Evolutionary conservation across 2,888 invertebrate species (phyloP), one percentile per base, ranked within the genome.

Genomic region (Koerneria pararmatus): DNA sequence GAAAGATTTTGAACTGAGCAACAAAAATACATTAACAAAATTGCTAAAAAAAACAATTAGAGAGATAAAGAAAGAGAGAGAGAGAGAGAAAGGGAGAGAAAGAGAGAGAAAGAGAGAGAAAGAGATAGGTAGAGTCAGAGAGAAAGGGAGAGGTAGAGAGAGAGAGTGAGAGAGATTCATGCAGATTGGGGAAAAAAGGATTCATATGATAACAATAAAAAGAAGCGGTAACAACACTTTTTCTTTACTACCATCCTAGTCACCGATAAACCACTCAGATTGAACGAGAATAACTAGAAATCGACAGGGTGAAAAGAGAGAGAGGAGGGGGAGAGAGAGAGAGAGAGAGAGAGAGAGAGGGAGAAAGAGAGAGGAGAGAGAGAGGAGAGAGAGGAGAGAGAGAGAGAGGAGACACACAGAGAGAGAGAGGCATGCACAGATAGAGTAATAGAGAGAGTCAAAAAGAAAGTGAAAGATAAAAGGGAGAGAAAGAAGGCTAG

Each of bases 311-410:
- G 58, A 46, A 66, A 56, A 62, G 46, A 29, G 34, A 51, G 60
- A 66, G 60, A 31, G 34, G 11, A 60, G 58, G 60, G 66, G 34
- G 57, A 57, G 27, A 34, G 59, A 46, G 61, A 61, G 29, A 37
- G 27, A 61, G 60, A 34, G 41, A 53, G 54, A 54, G 66, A 27
- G 48, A 35, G 56, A 37, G 54, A 51, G 54, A 54, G 31, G 22
- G 35, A 19, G 37, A 41, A 34, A 65, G 41, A 57, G 31, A 29
- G 57, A 46, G 65, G 22, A 32, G n/a, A n/a, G 29, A 54, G 22
- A 54, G 46, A 34, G 11, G 49, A 34, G 66, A 49, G 49, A 35
- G 51, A n/a, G n/a, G 19, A n/a, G 34, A 60, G 51, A 46, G 34
- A 54, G 53, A 49, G 54, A 31, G 34, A 54, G 32, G 34, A 31